A percentile compares a stretch with the other conserved stretches of the same genome.
phyloP scores from a whole-genome alignment of 2,888 invertebrate genomes.

The Mimas tiliae region DNA sequence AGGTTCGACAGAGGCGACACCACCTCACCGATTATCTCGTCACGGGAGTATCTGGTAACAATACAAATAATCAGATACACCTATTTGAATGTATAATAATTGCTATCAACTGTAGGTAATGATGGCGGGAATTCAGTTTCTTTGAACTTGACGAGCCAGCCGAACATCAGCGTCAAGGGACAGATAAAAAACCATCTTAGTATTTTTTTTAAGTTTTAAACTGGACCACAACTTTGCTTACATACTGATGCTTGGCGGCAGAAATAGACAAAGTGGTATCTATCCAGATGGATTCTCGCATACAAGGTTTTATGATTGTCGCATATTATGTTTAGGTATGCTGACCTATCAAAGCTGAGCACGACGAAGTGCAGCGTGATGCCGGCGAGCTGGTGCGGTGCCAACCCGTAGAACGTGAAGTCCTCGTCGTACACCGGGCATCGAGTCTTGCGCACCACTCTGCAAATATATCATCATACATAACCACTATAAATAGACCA shows the following conservation, averaged over 20 bases:
- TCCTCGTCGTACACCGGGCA: conserved; percentile 99
- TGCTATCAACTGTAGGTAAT: neutral
- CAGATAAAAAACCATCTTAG: no score
- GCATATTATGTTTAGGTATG: neutral
- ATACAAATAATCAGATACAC: neutral
- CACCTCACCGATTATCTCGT: conserved; percentile 99
- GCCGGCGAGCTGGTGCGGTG: conserved; percentile 92
- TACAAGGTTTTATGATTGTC: no score
- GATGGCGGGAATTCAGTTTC: no score
- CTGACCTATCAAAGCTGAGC: conserved; percentile 96
- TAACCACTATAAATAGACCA: neutral
- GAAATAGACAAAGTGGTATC: no score
- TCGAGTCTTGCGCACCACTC: conserved; percentile 97
- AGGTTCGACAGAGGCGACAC: conserved; percentile 93
- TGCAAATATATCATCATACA: conserved; percentile 43
- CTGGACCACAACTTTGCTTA: no score
- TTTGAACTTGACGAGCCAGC: no score
- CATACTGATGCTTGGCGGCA: no score
- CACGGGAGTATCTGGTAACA: conserved; percentile 94
- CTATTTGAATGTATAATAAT: neutral
- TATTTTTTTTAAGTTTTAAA: no score
- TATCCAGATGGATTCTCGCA: no score
- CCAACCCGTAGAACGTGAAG: conserved; percentile 98
- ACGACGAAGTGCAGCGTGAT: conserved; percentile 97
- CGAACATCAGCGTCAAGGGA: no score